These are phyloP conservation scores for Heliornis fulica DNA, from an alignment of 2,113 vertebrate species.

Conservation along the genomic window DNA sequence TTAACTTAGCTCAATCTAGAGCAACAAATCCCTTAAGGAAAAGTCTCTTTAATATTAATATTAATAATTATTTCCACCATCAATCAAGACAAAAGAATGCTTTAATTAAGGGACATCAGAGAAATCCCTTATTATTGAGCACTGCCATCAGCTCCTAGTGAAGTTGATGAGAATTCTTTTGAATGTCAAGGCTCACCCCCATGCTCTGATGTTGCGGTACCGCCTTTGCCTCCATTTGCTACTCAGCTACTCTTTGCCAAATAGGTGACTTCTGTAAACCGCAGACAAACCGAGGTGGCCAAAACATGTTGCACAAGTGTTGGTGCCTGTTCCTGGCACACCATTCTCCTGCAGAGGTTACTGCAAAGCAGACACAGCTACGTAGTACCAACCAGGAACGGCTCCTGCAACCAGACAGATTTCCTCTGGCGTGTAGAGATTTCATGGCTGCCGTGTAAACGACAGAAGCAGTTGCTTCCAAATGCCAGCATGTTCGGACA, in stretches of 20 bases:
- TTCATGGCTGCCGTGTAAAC: not conserved
- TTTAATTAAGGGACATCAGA: constrained; percentile 20
- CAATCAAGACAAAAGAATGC: constrained; percentile 1
- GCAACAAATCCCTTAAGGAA: not conserved
- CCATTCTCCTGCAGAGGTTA: not conserved
- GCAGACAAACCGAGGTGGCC: not conserved
- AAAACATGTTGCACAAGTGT: not conserved
- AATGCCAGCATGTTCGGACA: rapidly evolving
- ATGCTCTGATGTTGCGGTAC: not conserved
- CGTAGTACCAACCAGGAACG: not conserved
- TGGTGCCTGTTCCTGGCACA: not conserved
- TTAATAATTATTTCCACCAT: not conserved
- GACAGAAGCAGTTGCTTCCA: not conserved
- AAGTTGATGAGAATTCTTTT: not conserved
- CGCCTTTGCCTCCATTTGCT: not conserved
- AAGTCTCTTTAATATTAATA: not conserved
- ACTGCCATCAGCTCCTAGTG: not conserved
- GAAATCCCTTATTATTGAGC: not conserved
- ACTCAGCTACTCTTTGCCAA: not conserved
- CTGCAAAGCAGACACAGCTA: not conserved
- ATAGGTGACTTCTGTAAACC: not conserved
- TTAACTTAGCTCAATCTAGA: not conserved
- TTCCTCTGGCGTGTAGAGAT: not conserved
- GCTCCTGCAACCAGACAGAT: not conserved
- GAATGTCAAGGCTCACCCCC: not conserved